Base-by-base conservation (phyloP, 2,113 vertebrate species). In the Syrrhaptes paradoxus region DNA sequence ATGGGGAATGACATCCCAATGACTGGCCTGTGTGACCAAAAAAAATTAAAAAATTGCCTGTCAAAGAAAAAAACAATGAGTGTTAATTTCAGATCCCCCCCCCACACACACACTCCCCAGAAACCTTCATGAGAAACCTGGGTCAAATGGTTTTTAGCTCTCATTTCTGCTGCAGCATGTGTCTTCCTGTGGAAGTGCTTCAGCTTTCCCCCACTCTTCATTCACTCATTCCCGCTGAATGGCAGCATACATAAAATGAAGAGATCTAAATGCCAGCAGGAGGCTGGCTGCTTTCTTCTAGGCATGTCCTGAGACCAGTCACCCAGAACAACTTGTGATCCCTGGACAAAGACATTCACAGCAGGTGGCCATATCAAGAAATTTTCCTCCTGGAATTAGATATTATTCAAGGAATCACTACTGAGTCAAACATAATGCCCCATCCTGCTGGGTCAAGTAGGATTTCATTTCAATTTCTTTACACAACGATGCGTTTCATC, bases 401-500 rank as follows among this genome's bases (percentile, higher is more conserved):
- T 99, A 99, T 98, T 98, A 99, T 99, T 98, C 99, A 97, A 97
- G 98, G 98, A 99, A 99, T 98, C 98, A 98, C 98, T 98, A 98
- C 98, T 98, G 98, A 99, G 98, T 98, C 98, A 98, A 98, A 98
- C 98, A 99, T 99, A 99, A 99, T 99, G 98, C 98, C 97, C 97
- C 97, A 96, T 98, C 99, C 99, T 98, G 99, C 99, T 98, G 98
- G 98, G 98, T 98, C 98, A 98, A 98, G 98, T 98, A 98, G 98
- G 98, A 99, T 99, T 99, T 99, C 99, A 99, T 99, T 99, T 99
- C 98, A 99, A 98, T 99, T 99, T 99, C 99, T 99, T 99, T 98
- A 99, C 98, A 99, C 98, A 98, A 99, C 98, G 96, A 98, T 98
- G 99, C 98, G 97, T 99, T 99, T 99, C 98, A 99, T 99, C 99